Evolutionary conservation across 37 sponge, comb jelly and placozoan genomes (phyloP), one percentile per base, ranked within the genome.

Genomic region (Cladorhizidae sp.): DNA sequence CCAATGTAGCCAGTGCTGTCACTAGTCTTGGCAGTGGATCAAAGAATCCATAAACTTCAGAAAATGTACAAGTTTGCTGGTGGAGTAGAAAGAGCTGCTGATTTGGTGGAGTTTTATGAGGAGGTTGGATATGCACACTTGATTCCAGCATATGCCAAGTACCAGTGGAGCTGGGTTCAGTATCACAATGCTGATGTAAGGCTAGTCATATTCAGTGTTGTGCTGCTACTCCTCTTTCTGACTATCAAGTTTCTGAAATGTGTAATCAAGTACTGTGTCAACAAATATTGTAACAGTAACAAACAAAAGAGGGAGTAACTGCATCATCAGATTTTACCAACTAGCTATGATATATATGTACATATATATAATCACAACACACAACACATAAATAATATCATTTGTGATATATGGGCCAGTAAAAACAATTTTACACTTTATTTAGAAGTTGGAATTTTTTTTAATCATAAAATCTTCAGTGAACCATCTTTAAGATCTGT

Each of bases 111-210:
- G 81, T 67, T 75, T 45, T 86, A 86, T 38, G 54, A 41, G 38
- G 81, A 74, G 22, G 68, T 74, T 57, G 87, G 87, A 23, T 86
- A 86, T 40, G 67, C 80, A 1, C 87, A 86, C 55, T 65, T 86
- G 75, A 63, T 86, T 11, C 87, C 91, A 62, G 75, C 73, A 23
- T 85, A 64, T 51, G 58, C 57, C 57, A 90, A 82, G 83, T 81
- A 85, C 59, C n/a, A 78, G 18, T 90, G 91, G 91, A 90, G 59
- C 57, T 86, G 87, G 87, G 59, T 86, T 18, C 67, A 86, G 59
- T 86, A 79, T 55, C 68, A 79, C 81, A 86, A 86, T 74, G 69
- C 40, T 3, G 87, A 86, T 80, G 87, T 86, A 22, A 79, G 78
- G 32, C 5, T 36, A 15, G 36, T 81, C 21, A 15, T 70, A 23